phyloP scores from a whole-genome alignment of 1,140 invertebrate genomes.

The Pseudomyrmex sp. region DNA sequence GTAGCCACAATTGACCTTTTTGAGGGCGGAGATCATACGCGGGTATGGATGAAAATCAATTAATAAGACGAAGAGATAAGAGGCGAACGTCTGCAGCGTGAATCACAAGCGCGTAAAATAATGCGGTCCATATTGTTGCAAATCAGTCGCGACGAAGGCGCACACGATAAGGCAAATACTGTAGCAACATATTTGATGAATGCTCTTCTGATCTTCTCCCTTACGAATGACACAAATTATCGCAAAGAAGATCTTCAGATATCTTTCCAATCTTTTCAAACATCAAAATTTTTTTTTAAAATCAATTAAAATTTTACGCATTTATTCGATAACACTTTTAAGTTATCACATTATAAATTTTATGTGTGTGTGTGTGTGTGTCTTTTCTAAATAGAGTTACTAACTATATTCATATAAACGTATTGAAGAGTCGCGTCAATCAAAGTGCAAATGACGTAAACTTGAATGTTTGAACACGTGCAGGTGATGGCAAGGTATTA shows the following conservation, averaged over 20 bases:
- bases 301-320: no score
- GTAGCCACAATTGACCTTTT: slow-evolving; percentile 30
- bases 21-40: background rate
- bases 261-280: no score
- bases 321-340: no score
- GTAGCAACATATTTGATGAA: background rate
- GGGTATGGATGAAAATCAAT: slow-evolving; percentile 16
- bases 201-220: no score
- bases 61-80: slow-evolving; percentile 30
- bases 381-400: no score
- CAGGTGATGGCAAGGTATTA: background rate
- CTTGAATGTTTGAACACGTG: background rate
- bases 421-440: background rate
- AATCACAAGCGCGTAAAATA: slow-evolving; percentile 30
- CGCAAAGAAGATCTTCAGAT: no score
- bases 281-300: no score
- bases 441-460: background rate
- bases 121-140: slow-evolving; percentile 10
- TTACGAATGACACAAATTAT: no score
- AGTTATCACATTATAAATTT: no score
- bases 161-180: background rate
- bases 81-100: background rate
- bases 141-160: background rate
- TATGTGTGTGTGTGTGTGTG: no score
- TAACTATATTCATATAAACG: no score